Evolutionary conservation across 1,140 invertebrate genomes (phyloP).

Genomic region (Bombus cullumanus): DNA sequence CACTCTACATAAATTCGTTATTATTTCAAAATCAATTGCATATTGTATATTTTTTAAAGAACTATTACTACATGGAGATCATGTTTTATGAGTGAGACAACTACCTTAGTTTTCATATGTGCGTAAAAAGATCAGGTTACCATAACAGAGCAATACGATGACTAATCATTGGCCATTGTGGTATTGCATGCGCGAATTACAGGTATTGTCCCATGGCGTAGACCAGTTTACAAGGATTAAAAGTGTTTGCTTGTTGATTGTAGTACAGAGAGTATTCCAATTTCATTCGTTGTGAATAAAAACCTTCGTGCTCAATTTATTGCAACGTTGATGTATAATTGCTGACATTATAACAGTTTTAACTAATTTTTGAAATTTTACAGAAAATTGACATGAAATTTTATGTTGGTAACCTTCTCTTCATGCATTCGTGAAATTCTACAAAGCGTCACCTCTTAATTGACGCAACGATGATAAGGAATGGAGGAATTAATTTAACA

Average conservation of each 20-base stretch:
- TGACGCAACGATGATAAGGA: background rate
- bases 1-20: too few relatives aligned
- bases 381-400: too few relatives aligned
- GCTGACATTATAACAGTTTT: background rate
- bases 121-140: background rate
- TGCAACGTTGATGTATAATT: background rate
- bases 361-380: background rate
- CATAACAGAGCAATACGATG: background rate
- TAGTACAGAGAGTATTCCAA: background rate
- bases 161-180: slow-evolving; percentile 2
- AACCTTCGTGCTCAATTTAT: background rate
- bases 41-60: too few relatives aligned
- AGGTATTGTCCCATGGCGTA: background rate
- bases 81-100: too few relatives aligned
- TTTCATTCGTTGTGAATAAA: background rate
- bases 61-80: background rate
- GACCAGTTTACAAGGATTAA: slow-evolving; percentile 4
- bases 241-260: background rate
- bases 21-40: background rate
- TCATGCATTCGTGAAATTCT: background rate
- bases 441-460: background rate
- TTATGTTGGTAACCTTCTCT: too few relatives aligned
- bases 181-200: background rate
- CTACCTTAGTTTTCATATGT: background rate
- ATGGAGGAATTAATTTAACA: slow-evolving; percentile 1